Conservation (phyloP, 2,797 vertebrate species). For the Pteronotus mesoamericanus region DNA sequence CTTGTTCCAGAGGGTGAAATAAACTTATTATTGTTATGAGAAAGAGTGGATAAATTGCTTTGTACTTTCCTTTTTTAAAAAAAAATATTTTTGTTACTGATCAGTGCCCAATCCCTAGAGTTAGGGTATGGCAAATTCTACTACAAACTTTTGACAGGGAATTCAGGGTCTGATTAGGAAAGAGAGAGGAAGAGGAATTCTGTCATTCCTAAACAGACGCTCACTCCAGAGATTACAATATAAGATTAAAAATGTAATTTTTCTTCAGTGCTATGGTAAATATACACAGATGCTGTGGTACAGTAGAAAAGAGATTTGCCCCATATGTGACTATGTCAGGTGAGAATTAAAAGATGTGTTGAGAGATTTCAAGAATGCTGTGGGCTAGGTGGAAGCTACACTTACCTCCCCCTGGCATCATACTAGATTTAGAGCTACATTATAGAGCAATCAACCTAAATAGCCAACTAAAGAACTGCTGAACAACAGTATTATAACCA, state of each 20-base stretch:
- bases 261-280: background rate
- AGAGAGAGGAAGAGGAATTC: background rate
- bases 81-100: too few relatives aligned
- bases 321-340: background rate
- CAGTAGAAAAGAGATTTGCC: background rate
- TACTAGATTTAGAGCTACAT: too few relatives aligned
- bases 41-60: background rate
- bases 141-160: background rate
- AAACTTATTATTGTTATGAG: background rate
- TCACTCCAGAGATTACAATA: background rate
- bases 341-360: background rate
- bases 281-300: background rate
- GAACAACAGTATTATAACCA: too few relatives aligned
- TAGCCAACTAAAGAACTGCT: too few relatives aligned
- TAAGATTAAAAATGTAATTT: background rate
- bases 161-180: background rate
- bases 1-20: background rate
- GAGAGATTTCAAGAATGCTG: background rate
- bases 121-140: background rate
- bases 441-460: too few relatives aligned
- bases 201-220: background rate
- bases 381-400: background rate
- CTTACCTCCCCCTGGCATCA: too few relatives aligned
- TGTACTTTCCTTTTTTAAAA: too few relatives aligned
- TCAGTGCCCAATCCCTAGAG: background rate